Evolutionary conservation across 2,113 vertebrate species (phyloP), one percentile per base, ranked within the genome.

Genomic region (Hymenochirus boettgeri): DNA sequence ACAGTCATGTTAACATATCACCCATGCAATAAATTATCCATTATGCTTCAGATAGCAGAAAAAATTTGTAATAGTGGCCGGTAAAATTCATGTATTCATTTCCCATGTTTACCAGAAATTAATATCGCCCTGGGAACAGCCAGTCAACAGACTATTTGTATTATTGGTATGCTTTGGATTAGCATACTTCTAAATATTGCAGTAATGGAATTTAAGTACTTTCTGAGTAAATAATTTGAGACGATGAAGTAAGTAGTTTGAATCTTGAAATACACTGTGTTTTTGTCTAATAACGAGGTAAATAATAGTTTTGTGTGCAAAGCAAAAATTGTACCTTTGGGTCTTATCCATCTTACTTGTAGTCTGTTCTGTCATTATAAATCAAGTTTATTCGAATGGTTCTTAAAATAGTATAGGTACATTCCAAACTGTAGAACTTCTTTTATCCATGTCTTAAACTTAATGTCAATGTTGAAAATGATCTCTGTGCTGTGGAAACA

Each of bases 181-280:
- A 74, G 74, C 75, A 76, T 74, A 71, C 57, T 74, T 80, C 82
- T 75, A 77, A 69, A 74, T 83, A 82, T 78, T 75, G 80, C 77
- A 82, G 73, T 82, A 83, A 83, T 82, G 77, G 80, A 77, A 73
- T 76, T 74, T 78, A 79, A 83, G 80, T 82, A 82, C 75, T 76
- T 79, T 79, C 79, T 77, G 75, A 78, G 81, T 83, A 83, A 83
- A 82, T 83, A 82, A 80, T 77, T 77, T 74, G 77, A 74, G 78
- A 76, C 80, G 79, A 79, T 65, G 62, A 75, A 77, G 78, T 76
- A 79, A 77, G 70, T 55, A 82, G 81, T 77, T 75, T 75, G 75
- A 79, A 77, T 79, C 77, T 79, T 82, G 79, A 79, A 83, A 82
- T 80, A 78, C 77, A 69, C 75, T 66, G 75, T 54, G 65, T 75